Evolutionary conservation across 2,113 vertebrate species (phyloP).

Genomic region (Diadophis punctatus): DNA sequence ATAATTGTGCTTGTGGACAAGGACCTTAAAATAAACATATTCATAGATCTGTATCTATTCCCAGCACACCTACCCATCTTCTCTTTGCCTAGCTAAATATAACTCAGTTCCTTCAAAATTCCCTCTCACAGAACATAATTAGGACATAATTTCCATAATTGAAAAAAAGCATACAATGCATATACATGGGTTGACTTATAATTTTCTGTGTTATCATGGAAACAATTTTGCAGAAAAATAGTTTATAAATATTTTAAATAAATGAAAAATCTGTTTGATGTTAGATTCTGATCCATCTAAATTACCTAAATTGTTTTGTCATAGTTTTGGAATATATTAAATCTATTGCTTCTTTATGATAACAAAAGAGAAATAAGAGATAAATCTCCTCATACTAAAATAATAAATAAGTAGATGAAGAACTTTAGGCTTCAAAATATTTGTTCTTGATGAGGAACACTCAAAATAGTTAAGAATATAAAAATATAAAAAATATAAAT

Average conservation of each 20-base stretch:
- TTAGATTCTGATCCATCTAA: not conserved
- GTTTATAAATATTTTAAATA: not conserved
- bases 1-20: not conserved
- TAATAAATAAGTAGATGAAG: not conserved
- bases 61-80: not conserved
- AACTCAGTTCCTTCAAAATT: not conserved
- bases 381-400: not conserved
- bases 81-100: not conserved
- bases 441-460: not conserved
- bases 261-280: not conserved
- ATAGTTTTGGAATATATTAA: not conserved
- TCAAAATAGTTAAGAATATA: not conserved
- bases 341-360: not conserved
- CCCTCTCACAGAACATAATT: not conserved
- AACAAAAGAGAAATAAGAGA: not conserved
- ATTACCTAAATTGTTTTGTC: not conserved
- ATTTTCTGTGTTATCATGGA: not conserved
- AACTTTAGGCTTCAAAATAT: not conserved
- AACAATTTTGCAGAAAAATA: not conserved
- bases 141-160: not conserved
- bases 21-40: not conserved
- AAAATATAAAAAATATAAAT: no score
- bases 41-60: not conserved
- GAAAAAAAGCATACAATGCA: not conserved
- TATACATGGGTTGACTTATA: not conserved